A percentile compares a stretch with the other conserved stretches of the same genome.
Conservation (phyloP, 2,113 vertebrate genomes). For the Chascanopsetta lugubris region DNA sequence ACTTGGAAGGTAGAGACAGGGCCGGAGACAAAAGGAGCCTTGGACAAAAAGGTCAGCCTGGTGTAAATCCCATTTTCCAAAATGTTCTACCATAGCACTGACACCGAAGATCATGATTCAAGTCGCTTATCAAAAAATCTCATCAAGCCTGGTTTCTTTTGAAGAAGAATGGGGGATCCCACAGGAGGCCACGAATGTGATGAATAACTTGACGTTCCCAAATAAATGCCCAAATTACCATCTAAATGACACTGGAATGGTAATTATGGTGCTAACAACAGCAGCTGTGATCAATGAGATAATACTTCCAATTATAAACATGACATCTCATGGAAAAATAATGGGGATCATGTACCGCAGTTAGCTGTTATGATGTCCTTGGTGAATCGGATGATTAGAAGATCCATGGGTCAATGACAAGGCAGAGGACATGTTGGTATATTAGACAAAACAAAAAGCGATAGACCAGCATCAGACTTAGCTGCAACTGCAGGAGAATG, state of each 20-base stretch:
- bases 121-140: constrained; percentile 25
- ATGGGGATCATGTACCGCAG: constrained; percentile 71
- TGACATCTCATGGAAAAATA: constrained; percentile 71
- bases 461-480: constrained; percentile 36
- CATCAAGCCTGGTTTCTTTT: constrained; percentile 45
- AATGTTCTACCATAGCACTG: constrained; percentile 22
- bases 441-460: constrained; percentile 53
- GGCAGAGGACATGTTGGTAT: constrained; percentile 49
- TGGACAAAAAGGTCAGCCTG: constrained; percentile 62
- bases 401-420: constrained; percentile 64
- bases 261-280: constrained; percentile 72
- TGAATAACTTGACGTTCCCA: constrained; percentile 54
- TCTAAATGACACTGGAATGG: constrained; percentile 70
- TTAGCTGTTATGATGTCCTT: constrained; percentile 65
- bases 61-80: constrained; percentile 42
- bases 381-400: constrained; percentile 68
- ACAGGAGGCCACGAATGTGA: constrained; percentile 52
- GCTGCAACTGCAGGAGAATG: constrained; percentile 12
- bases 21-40: constrained; percentile 36
- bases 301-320: constrained; percentile 76
- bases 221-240: constrained; percentile 73
- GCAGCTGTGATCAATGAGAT: constrained; percentile 75
- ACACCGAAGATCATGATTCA: constrained; percentile 19
- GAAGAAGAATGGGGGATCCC: constrained; percentile 53
- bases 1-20: constrained; percentile 31